phyloP scores from a whole-genome alignment of 2,797 vertebrate genomes.

The Cirrhinus molitorella region DNA sequence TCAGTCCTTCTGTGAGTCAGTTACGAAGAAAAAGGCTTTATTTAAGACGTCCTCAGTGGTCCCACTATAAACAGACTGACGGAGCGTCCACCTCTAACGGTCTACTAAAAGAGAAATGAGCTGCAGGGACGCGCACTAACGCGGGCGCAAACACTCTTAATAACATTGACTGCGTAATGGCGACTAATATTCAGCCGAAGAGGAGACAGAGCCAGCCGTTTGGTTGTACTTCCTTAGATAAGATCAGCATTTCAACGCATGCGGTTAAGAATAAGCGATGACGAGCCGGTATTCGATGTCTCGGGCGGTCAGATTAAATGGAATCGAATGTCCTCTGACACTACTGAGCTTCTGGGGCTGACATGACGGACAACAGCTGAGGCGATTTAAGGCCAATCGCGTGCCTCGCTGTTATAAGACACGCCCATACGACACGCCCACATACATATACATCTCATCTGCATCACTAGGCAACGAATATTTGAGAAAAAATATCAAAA shows the following conservation, averaged over 20 bases:
- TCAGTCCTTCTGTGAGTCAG: slow-evolving; percentile 46
- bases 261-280: background rate
- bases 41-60: background rate
- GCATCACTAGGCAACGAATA: background rate
- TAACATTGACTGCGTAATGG: slow-evolving; percentile 32
- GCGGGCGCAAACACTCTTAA: slow-evolving; percentile 53
- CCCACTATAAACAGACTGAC: background rate
- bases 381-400: slow-evolving; percentile 47
- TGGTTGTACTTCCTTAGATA: background rate
- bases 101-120: background rate
- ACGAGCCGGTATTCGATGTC: background rate
- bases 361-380: slow-evolving; percentile 42
- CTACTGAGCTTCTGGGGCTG: background rate
- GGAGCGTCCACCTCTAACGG: background rate
- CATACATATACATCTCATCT: too few relatives aligned
- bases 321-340: background rate
- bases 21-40: background rate
- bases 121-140: slow-evolving; percentile 41
- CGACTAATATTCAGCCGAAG: slow-evolving; percentile 39
- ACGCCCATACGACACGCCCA: slow-evolving; percentile 47
- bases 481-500: too few relatives aligned
- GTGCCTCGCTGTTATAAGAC: slow-evolving; percentile 21
- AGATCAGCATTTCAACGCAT: slow-evolving; percentile 7
- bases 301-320: too few relatives aligned
- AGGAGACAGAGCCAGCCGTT: background rate